Evolutionary conservation across 2,888 invertebrate genomes (phyloP).

Genomic region (Tortricodes alternella): DNA sequence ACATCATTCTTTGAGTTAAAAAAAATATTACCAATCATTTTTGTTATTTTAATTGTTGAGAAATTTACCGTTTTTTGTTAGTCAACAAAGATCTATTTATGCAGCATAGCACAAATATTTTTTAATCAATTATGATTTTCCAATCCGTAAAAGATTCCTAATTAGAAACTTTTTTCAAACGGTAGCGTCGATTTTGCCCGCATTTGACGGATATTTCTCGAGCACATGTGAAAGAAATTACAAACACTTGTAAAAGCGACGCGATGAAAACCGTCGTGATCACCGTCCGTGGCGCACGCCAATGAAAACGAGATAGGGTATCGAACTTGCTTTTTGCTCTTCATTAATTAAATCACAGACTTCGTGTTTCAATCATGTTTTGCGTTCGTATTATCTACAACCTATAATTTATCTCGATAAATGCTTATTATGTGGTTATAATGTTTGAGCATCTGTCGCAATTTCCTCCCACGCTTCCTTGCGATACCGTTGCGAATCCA

Average conservation of each 20-base stretch:
- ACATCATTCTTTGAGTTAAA: too few species aligned
- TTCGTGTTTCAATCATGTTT: constrained; percentile 29
- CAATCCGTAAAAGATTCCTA: constrained; percentile 7
- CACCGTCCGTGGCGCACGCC: constrained; percentile 50
- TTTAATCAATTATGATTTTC: background rate
- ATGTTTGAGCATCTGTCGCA: constrained; percentile 30
- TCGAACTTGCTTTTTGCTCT: constrained; percentile 53
- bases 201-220: constrained; percentile 16
- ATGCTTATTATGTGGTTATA: constrained; percentile 27
- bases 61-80: too few species aligned
- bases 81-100: background rate
- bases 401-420: constrained; percentile 30
- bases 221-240: constrained; percentile 23
- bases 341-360: constrained; percentile 27
- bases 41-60: too few species aligned
- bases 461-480: constrained; percentile 31
- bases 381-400: constrained; percentile 17
- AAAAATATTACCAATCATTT: too few species aligned
- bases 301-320: constrained; percentile 76
- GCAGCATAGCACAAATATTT: background rate
- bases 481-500: constrained; percentile 21
- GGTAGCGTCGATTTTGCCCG: background rate
- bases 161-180: constrained; percentile 15
- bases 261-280: constrained; percentile 61
- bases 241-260: constrained; percentile 41